These are phyloP conservation scores for Rhinolophus ferrumequinum DNA, from an alignment of 2,113 vertebrate species.

Conservation along the genomic window DNA sequence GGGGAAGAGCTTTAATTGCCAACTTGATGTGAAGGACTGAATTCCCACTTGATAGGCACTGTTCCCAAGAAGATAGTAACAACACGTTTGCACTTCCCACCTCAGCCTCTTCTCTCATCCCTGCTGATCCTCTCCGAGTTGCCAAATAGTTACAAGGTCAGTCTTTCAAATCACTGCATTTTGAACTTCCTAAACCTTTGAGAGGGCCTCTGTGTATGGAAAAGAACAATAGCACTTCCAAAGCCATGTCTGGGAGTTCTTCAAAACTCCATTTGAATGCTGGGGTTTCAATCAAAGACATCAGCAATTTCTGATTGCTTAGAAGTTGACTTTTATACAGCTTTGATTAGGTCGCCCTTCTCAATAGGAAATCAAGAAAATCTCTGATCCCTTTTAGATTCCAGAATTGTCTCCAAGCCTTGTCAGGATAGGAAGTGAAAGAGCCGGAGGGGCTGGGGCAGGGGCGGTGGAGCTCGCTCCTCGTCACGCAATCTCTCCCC, in stretches of 20 bases:
- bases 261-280: constrained; percentile 74
- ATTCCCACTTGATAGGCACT: neutral
- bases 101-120: neutral
- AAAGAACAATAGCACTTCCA: constrained; percentile 80
- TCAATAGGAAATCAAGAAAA: constrained; percentile 75
- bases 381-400: constrained; percentile 73
- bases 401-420: constrained; percentile 45
- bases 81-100: neutral
- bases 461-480: neutral
- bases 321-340: constrained; percentile 57
- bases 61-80: constrained; percentile 31
- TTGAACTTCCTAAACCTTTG: constrained; percentile 73
- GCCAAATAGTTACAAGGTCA: constrained; percentile 60
- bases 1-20: constrained; percentile 58
- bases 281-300: constrained; percentile 53
- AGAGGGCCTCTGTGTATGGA: constrained; percentile 27
- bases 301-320: constrained; percentile 37
- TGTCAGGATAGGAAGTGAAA: neutral
- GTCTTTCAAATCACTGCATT: constrained; percentile 44
- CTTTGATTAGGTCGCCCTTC: constrained; percentile 71
- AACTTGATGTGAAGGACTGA: constrained; percentile 35
- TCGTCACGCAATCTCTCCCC: neutral
- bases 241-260: constrained; percentile 66
- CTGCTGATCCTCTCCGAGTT: neutral
- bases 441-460: neutral